Evolutionary conservation across 2,888 invertebrate species (phyloP).

Genomic region (Hetaerina titia): DNA sequence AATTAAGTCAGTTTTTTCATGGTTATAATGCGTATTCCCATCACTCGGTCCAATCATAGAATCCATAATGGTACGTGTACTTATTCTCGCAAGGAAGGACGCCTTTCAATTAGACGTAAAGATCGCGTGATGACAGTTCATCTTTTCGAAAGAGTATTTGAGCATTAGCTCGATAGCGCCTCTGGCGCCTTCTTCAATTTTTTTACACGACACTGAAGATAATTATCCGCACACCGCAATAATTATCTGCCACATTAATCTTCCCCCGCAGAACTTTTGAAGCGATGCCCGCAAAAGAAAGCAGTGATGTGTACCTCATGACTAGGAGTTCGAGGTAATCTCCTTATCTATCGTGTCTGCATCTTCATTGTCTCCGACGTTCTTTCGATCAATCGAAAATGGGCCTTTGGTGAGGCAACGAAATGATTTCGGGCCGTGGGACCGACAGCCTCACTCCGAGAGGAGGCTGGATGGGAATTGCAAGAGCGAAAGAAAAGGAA

Average conservation of each 20-base stretch:
- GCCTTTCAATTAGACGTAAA: too few relatives aligned
- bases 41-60: too few relatives aligned
- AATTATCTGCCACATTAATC: background rate
- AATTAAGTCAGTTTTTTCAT: too few relatives aligned
- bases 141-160: too few relatives aligned
- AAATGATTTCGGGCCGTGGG: background rate
- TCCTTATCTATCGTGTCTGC: background rate
- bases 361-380: background rate
- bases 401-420: background rate
- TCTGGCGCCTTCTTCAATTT: background rate
- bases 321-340: background rate
- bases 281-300: background rate
- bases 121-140: too few relatives aligned
- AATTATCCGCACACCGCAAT: background rate
- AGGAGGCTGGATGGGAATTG: background rate
- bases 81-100: too few relatives aligned
- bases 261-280: background rate
- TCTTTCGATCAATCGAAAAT: background rate
- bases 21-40: too few relatives aligned
- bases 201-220: background rate
- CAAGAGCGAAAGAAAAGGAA: background rate
- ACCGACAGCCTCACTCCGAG: background rate
- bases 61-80: too few relatives aligned
- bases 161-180: background rate
- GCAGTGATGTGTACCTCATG: background rate